Evolutionary conservation across 2,113 vertebrate genomes (phyloP).

Genomic region (Dendropsophus ebraccatus): DNA sequence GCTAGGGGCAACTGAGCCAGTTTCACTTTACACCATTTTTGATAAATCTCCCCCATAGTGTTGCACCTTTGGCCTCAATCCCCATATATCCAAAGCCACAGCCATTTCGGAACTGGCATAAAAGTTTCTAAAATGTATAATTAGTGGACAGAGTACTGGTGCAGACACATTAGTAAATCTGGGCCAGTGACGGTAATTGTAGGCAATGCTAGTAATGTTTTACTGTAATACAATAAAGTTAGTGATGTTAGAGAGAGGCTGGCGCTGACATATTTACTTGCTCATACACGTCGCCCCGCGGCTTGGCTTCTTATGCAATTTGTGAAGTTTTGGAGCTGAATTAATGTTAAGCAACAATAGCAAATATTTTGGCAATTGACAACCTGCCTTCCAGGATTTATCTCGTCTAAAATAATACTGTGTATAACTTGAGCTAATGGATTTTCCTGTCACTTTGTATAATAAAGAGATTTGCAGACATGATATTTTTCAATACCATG

Average conservation of each 20-base stretch:
- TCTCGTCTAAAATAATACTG: not conserved
- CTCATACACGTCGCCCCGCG: not conserved
- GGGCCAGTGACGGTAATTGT: too few relatives aligned
- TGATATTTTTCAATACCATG: not conserved
- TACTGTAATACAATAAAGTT: not conserved
- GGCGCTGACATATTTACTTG: not conserved
- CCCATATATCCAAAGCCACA: too few relatives aligned
- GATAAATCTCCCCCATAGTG: too few relatives aligned
- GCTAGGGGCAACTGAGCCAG: too few relatives aligned
- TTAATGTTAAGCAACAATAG: not conserved
- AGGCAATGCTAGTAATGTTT: not conserved
- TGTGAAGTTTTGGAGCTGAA: not conserved
- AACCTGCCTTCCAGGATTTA: not conserved
- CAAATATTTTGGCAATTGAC: not conserved
- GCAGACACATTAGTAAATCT: too few relatives aligned
- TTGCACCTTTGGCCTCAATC: too few relatives aligned
- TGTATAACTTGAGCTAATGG: not conserved
- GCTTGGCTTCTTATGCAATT: not conserved
- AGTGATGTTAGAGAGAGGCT: not conserved
- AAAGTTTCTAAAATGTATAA: too few relatives aligned
- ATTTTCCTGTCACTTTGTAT: not conserved
- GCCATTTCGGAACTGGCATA: too few relatives aligned
- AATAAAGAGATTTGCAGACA: not conserved
- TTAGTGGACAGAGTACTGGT: too few relatives aligned
- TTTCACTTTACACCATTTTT: too few relatives aligned